Conservation (phyloP, 2,797 vertebrate genomes). For the Podarcis siculus region DNA sequence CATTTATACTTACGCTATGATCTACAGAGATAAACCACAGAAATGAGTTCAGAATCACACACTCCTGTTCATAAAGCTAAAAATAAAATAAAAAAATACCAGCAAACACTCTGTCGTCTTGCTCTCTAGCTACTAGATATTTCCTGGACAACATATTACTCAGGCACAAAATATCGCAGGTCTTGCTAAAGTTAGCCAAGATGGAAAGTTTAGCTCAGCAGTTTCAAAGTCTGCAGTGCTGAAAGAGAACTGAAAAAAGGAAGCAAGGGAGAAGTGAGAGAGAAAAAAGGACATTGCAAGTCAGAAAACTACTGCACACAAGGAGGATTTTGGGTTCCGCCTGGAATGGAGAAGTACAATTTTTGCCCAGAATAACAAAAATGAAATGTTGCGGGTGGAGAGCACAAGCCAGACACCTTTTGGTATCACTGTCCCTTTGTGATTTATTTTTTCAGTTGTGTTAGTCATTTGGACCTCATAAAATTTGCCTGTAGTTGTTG, state of each 20-base stretch:
- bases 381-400: background rate
- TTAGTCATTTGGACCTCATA: background rate
- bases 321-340: background rate
- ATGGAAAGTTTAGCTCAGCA: constrained; percentile 20
- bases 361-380: background rate
- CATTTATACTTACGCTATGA: too few species aligned
- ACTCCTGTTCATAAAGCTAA: too few species aligned
- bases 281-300: background rate
- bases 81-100: too few species aligned
- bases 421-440: background rate
- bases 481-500: background rate
- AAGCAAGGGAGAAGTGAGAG: background rate
- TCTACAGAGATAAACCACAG: too few species aligned
- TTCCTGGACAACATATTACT: constrained; percentile 4
- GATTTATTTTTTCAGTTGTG: too few species aligned
- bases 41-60: too few species aligned
- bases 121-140: background rate
- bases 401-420: background rate
- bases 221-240: background rate
- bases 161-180: background rate
- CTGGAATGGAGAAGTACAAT: background rate
- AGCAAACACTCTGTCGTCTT: background rate
- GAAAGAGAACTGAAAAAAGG: background rate
- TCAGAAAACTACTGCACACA: background rate
- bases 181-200: background rate